phyloP scores from a whole-genome alignment of 2,113 vertebrate species.

The Labeo catla region DNA sequence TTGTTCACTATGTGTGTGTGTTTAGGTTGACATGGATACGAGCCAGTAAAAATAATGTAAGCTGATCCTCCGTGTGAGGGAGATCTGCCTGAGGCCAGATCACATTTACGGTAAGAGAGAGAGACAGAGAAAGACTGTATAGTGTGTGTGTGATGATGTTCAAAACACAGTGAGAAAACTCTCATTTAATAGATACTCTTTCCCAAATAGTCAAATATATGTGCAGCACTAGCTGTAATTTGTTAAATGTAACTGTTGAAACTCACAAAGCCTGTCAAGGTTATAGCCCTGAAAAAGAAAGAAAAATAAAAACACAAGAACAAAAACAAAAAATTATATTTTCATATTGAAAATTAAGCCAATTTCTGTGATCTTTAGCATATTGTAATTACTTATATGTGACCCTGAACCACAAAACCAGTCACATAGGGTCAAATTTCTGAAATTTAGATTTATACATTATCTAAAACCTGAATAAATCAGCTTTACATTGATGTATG shows the following conservation, averaged over 20 bases:
- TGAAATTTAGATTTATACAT: too few species aligned
- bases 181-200: background rate
- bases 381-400: too few species aligned
- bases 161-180: background rate
- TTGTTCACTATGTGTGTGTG: conserved; percentile 30
- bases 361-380: too few species aligned
- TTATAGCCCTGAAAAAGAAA: background rate
- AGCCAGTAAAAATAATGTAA: conserved; percentile 71
- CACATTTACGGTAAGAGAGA: conserved; percentile 66
- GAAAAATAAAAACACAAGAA: too few species aligned
- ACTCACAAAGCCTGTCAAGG: background rate
- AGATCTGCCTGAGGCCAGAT: conserved; percentile 65
- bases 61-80: conserved; percentile 66
- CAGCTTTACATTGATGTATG: too few species aligned
- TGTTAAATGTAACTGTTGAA: background rate
- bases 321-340: too few species aligned
- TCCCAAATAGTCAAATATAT: background rate
- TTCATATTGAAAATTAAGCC: too few species aligned
- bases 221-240: background rate
- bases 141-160: background rate
- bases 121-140: background rate
- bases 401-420: too few species aligned
- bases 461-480: too few species aligned
- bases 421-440: too few species aligned
- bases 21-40: conserved; percentile 62